phyloP scores from a whole-genome alignment of 2,113 vertebrate species.

The Calidris pugnax region DNA sequence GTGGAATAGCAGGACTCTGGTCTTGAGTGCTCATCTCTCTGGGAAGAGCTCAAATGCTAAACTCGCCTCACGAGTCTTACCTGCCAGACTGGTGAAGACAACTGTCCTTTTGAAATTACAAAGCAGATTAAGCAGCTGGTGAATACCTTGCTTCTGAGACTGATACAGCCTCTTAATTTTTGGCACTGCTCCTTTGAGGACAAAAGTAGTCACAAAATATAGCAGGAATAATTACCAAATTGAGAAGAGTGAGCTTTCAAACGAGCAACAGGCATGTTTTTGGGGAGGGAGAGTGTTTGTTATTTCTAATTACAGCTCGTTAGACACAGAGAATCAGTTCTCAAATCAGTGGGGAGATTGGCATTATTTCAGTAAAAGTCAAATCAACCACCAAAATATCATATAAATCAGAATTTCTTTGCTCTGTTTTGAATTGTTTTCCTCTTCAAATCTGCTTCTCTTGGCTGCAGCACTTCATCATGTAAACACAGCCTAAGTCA shows the following conservation, averaged over 20 bases:
- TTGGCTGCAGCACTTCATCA: background rate
- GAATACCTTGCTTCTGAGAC: background rate
- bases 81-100: background rate
- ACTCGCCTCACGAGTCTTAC: background rate
- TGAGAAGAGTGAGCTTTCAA: background rate
- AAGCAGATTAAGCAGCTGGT: background rate
- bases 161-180: background rate
- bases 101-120: background rate
- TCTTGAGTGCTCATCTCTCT: background rate
- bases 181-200: conserved; percentile 10
- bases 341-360: conserved; percentile 7
- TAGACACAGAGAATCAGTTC: background rate
- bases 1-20: background rate
- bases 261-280: background rate
- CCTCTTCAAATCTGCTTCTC: background rate
- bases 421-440: conserved; percentile 14
- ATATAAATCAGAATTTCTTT: background rate
- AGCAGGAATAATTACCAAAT: conserved; percentile 26
- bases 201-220: conserved; percentile 3
- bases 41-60: background rate
- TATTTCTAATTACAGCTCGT: conserved; percentile 35
- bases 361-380: conserved; percentile 12
- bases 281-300: background rate
- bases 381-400: conserved; percentile 9
- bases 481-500: background rate